phyloP scores from a whole-genome alignment of 2,113 vertebrate genomes.

The Leptocoma aspasia region DNA sequence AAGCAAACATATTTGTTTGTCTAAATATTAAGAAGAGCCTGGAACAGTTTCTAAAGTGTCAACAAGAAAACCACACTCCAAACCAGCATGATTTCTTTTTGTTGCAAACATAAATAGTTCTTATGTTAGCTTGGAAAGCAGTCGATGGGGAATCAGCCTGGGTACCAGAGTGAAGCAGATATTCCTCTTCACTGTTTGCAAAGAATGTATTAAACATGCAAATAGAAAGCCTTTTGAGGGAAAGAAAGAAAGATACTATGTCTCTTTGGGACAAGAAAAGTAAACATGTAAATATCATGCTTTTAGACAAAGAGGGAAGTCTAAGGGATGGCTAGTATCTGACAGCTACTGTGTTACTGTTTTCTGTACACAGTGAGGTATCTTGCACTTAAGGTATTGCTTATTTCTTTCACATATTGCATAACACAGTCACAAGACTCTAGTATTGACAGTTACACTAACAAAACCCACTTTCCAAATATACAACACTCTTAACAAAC shows the following conservation, averaged over 20 bases:
- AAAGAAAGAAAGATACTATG: neutral
- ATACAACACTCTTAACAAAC: neutral
- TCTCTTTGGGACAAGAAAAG: neutral
- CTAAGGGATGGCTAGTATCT: neutral
- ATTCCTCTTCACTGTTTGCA: neutral
- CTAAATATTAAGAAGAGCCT: constrained; percentile 14
- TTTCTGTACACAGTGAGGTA: neutral
- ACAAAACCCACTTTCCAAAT: neutral
- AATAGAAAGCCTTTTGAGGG: neutral
- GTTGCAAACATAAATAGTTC: neutral
- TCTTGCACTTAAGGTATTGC: neutral
- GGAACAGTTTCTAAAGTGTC: constrained; percentile 12
- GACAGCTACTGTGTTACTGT: neutral
- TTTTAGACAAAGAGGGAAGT: neutral
- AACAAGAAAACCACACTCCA: neutral
- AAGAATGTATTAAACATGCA: neutral
- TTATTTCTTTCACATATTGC: neutral
- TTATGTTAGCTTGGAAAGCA: neutral
- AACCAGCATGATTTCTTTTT: neutral
- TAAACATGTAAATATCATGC: neutral
- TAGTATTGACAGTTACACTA: neutral
- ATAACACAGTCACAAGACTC: neutral
- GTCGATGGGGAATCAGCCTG: neutral
- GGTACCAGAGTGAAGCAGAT: neutral
- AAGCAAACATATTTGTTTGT: neutral